phyloP scores from a whole-genome alignment of 1,140 invertebrate species.

The Drosophila parvula region DNA sequence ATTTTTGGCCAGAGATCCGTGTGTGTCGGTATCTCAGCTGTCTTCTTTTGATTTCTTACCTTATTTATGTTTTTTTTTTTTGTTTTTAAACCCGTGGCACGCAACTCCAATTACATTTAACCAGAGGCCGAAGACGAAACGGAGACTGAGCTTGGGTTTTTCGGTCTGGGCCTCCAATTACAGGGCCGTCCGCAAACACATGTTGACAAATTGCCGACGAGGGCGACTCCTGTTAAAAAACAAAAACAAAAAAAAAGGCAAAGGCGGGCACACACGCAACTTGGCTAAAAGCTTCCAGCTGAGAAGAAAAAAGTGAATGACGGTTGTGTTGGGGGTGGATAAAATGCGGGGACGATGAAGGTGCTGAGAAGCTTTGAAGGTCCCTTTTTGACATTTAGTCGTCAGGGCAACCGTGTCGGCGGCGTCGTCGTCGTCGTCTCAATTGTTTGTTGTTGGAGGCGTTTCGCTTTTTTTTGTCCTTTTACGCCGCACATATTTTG shows the following conservation, averaged over 20 bases:
- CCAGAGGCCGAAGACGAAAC: constrained; percentile 4
- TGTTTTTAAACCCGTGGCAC: constrained; percentile 27
- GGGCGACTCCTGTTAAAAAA: constrained; percentile 16
- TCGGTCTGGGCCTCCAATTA: constrained; percentile 34
- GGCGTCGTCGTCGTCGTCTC: constrained; percentile 31
- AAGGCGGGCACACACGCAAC: constrained; percentile 22
- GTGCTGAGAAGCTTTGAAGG: constrained; percentile 43
- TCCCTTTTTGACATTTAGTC: constrained; percentile 53
- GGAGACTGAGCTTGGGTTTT: constrained; percentile 1
- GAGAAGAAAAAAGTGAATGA: constrained; percentile 31
- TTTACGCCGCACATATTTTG: constrained; percentile 39
- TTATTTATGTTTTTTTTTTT: not conserved
- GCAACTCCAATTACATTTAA: constrained; percentile 66
- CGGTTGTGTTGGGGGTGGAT: constrained; percentile 12
- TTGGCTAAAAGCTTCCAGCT: constrained; percentile 48
- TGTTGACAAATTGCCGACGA: constrained; percentile 67
- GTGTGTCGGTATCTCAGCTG: constrained; percentile 6
- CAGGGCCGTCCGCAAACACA: constrained; percentile 45
- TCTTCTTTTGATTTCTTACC: constrained; percentile 6
- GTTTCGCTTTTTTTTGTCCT: constrained; percentile 42
- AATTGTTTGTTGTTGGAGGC: constrained; percentile 50
- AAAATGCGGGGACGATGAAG: not conserved
- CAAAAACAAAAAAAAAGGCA: not conserved
- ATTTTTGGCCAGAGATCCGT: constrained; percentile 13
- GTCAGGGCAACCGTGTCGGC: constrained; percentile 46